Evolutionary conservation across 2,113 vertebrate species (phyloP).

Genomic region (Rhodinocichla rosea): DNA sequence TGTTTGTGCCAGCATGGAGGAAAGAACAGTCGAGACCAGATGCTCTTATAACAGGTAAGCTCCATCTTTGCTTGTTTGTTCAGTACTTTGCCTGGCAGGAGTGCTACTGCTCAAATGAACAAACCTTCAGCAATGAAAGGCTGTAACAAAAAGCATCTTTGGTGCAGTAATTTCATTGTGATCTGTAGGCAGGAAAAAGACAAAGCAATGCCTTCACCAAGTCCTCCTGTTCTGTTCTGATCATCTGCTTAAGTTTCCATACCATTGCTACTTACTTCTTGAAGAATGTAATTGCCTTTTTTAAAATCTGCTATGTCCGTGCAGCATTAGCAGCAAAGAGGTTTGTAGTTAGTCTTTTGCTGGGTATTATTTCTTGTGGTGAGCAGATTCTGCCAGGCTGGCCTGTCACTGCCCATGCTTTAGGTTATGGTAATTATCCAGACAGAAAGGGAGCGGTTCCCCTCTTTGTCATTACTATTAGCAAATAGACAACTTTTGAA

Average conservation of each 20-base stretch:
- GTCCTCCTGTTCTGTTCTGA: not conserved
- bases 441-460: not conserved
- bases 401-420: not conserved
- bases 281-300: not conserved
- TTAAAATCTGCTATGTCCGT: rapidly evolving
- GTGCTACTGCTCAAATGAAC: not conserved
- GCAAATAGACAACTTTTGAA: not conserved
- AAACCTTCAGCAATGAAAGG: not conserved
- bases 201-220: not conserved
- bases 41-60: conserved; percentile 91
- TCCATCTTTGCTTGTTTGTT: not conserved
- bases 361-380: not conserved
- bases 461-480: not conserved
- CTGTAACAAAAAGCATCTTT: not conserved
- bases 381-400: not conserved
- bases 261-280: not conserved
- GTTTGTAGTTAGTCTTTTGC: not conserved
- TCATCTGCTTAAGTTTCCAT: not conserved
- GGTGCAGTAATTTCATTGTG: not conserved
- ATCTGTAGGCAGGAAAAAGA: not conserved
- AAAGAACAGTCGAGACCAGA: conserved; percentile 97
- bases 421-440: not conserved
- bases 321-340: not conserved
- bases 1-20: conserved; percentile 97
- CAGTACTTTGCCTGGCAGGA: not conserved